Percentiles rank a stretch among this genome's conserved stretches.
Conservation (phyloP, 2,888 invertebrate genomes). For the Caenorhabditis sulstoni region DNA sequence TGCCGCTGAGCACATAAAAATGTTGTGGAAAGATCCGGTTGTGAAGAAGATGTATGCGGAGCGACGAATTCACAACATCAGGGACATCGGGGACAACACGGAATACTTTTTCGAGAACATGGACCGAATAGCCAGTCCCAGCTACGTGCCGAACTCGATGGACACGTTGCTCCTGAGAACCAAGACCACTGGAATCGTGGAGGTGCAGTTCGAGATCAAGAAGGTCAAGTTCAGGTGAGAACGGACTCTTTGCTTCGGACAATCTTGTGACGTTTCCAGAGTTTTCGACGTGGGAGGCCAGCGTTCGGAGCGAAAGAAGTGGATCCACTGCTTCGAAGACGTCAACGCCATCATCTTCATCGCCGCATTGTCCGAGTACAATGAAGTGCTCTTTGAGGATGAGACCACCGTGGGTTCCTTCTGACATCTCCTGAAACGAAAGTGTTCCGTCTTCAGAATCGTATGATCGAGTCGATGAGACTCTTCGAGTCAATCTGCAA, state of each 20-base stretch:
- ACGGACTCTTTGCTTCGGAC: background rate
- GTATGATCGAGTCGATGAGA: conserved; percentile 79
- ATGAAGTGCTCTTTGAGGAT: conserved; percentile 92
- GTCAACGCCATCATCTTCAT: conserved; percentile 91
- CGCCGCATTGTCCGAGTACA: conserved; percentile 94
- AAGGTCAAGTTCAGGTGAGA: conserved; percentile 67
- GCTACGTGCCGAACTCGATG: conserved; percentile 72
- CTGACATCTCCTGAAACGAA: background rate
- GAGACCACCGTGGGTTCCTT: conserved; percentile 92
- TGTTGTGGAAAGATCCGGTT: conserved; percentile 63
- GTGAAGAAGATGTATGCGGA: conserved; percentile 63
- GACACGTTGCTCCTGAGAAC: conserved; percentile 77
- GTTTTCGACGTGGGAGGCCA: conserved; percentile 80
- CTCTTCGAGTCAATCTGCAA: conserved; percentile 80
- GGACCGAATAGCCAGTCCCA: conserved; percentile 70
- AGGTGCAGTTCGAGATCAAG: conserved; percentile 67
- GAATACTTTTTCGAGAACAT: conserved; percentile 76
- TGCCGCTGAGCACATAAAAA: conserved; percentile 1
- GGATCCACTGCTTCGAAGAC: conserved; percentile 78
- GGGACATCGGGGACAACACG: conserved; percentile 78
- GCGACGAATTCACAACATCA: conserved; percentile 71
- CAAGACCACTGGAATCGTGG: conserved; percentile 73
- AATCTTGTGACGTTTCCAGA: conserved; percentile 60
- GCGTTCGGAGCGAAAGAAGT: conserved; percentile 77
- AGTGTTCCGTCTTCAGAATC: conserved; percentile 75